Evolutionary conservation across 2,797 vertebrate species (phyloP).

Genomic region (Liasis olivaceus): DNA sequence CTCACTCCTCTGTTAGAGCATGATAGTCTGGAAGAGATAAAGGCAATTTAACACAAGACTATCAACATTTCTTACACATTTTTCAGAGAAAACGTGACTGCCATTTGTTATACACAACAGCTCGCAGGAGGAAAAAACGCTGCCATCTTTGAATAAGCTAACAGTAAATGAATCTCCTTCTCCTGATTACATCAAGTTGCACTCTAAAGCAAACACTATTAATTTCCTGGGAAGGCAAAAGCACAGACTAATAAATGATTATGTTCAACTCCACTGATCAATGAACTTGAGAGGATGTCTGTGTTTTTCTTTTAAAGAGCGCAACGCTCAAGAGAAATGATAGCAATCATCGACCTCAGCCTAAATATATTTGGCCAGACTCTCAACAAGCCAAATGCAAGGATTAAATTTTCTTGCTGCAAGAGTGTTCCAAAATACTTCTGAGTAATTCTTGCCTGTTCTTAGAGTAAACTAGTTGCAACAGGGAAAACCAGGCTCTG

Average conservation of each 20-base stretch:
- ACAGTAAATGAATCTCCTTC: conserved; percentile 48
- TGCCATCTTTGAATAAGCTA: conserved; percentile 39
- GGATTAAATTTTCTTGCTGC: not conserved
- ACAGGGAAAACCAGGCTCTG: not conserved
- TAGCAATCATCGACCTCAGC: not conserved
- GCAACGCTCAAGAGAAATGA: not conserved
- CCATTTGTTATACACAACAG: not conserved
- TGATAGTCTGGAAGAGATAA: not conserved
- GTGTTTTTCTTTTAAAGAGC: conserved; percentile 19
- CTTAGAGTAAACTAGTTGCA: not conserved
- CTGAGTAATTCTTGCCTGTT: not conserved
- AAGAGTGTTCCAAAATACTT: not conserved
- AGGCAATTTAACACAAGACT: not conserved
- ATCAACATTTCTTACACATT: not conserved
- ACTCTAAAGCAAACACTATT: conserved; percentile 26
- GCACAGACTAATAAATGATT: conserved; percentile 32
- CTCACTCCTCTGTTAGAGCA: not conserved
- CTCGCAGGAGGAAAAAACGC: not conserved
- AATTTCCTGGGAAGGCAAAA: conserved; percentile 33
- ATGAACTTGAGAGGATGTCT: conserved; percentile 8
- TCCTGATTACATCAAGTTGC: conserved; percentile 27
- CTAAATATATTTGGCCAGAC: conserved; percentile 2
- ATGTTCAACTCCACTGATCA: not conserved
- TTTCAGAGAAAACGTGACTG: not conserved
- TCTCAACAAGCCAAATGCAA: not conserved